phyloP scores from a whole-genome alignment of 2,888 invertebrate genomes.

The Trichogramma evanescens region DNA sequence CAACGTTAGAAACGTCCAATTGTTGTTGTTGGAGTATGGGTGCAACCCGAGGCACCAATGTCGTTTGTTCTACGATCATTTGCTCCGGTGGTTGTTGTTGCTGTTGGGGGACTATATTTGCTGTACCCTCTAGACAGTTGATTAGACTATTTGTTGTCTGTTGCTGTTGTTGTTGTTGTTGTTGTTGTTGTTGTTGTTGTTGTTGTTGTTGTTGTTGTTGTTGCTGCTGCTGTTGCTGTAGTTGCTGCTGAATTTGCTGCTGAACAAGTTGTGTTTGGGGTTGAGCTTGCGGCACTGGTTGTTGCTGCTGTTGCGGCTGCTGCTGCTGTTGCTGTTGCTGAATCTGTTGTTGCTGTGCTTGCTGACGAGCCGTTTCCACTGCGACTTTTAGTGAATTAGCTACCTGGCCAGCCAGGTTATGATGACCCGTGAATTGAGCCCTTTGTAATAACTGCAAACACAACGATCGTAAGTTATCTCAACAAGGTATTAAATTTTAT shows the following conservation, averaged over 20 bases:
- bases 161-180: slow-evolving; percentile 16
- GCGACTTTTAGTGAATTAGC: slow-evolving; percentile 34
- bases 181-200: slow-evolving; percentile 34
- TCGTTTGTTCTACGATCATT: slow-evolving; percentile 15
- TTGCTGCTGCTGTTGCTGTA: neutral
- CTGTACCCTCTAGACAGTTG: slow-evolving; percentile 35
- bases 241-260: slow-evolving; percentile 20
- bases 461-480: neutral
- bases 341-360: slow-evolving; percentile 23
- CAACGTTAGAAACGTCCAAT: no score
- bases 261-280: neutral
- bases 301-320: slow-evolving; percentile 11
- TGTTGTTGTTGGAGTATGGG: no score
- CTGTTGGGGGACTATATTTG: slow-evolving; percentile 10
- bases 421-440: no score
- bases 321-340: slow-evolving; percentile 20
- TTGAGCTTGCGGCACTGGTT: no score
- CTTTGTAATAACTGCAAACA: no score
- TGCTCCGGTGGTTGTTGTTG: no score
- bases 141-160: slow-evolving; percentile 23
- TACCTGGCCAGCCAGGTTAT: slow-evolving; percentile 21
- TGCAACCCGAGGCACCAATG: no score
- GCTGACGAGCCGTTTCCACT: slow-evolving; percentile 22
- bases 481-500: no score
- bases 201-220: neutral